These are phyloP conservation scores for Riparia riparia DNA, from an alignment of 2,113 vertebrate species.

Conservation along the genomic window DNA sequence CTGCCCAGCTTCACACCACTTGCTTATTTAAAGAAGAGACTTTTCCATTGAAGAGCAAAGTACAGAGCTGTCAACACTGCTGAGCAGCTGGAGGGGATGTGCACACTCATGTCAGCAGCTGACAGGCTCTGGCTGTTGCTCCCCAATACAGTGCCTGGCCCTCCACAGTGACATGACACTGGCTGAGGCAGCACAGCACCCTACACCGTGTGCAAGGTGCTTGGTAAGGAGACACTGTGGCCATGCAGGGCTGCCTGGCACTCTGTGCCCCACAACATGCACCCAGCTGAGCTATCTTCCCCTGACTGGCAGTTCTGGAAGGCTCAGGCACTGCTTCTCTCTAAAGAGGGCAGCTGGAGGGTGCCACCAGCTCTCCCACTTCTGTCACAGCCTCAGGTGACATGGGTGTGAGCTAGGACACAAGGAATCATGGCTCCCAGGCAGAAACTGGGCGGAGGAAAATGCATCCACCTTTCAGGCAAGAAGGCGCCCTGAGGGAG, in stretches of 20 bases:
- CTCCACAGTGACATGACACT: background rate
- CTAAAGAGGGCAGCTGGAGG: background rate
- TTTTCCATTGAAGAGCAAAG: background rate
- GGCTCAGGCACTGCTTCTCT: background rate
- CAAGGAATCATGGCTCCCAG: background rate
- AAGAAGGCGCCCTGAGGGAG: background rate
- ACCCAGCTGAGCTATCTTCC: background rate
- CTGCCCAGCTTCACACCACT: background rate
- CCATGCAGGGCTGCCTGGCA: background rate
- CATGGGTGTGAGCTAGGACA: background rate
- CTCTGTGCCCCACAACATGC: background rate
- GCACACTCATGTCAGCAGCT: background rate
- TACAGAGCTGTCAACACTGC: background rate
- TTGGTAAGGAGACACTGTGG: fast-evolving
- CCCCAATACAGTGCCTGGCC: background rate
- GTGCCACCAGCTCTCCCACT: background rate
- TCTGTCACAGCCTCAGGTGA: background rate
- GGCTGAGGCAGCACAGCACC: background rate
- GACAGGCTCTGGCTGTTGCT: background rate
- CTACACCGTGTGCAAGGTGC: background rate
- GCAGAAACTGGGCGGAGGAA: background rate
- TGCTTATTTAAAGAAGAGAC: background rate
- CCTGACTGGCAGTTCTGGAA: background rate
- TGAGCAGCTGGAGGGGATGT: fast-evolving
- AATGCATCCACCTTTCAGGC: background rate